A percentile compares a stretch with the other conserved stretches of the same genome.
phyloP scores from a whole-genome alignment of 1,140 invertebrate genomes.

The Subanguina moxae region DNA sequence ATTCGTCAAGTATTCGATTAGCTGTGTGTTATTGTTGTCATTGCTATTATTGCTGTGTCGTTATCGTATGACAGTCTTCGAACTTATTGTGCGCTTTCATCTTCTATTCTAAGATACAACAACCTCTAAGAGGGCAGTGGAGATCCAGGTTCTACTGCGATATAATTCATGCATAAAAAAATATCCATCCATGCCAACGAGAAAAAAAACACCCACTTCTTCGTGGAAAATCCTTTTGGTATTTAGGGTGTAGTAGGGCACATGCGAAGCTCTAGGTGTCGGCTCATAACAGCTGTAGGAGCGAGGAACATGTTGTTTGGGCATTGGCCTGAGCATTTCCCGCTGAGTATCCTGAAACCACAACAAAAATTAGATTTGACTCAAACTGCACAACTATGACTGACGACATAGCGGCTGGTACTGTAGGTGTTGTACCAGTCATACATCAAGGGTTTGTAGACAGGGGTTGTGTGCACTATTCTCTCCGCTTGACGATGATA shows the following conservation, averaged over 20 bases:
- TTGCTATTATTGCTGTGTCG: too few relatives aligned
- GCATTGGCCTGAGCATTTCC: slow-evolving; percentile 33
- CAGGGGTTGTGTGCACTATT: slow-evolving; percentile 57
- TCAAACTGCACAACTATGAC: slow-evolving; percentile 11
- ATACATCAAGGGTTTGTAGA: slow-evolving; percentile 58
- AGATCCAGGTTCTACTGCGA: too few relatives aligned
- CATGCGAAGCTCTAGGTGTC: slow-evolving; percentile 39
- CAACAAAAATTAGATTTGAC: slow-evolving; percentile 6
- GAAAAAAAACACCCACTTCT: slow-evolving; percentile 33
- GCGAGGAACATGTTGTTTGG: slow-evolving; percentile 17
- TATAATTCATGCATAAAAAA: too few relatives aligned
- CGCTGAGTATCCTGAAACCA: slow-evolving; percentile 38
- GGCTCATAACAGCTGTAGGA: slow-evolving; percentile 12
- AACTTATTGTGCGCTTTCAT: too few relatives aligned
- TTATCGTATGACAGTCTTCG: too few relatives aligned
- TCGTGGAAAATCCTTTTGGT: slow-evolving; percentile 58
- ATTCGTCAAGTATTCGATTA: too few relatives aligned
- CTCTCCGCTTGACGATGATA: slow-evolving; percentile 57
- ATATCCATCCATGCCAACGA: too few relatives aligned
- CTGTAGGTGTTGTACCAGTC: slow-evolving; percentile 55
- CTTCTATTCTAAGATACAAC: too few relatives aligned
- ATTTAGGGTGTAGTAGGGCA: slow-evolving; percentile 57
- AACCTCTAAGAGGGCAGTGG: too few relatives aligned
- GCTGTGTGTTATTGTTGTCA: too few relatives aligned
- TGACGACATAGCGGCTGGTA: slow-evolving; percentile 42